Evolutionary conservation across 2,113 vertebrate species (phyloP), one percentile per base, ranked within the genome.

Genomic region (Rutilus rutilus): DNA sequence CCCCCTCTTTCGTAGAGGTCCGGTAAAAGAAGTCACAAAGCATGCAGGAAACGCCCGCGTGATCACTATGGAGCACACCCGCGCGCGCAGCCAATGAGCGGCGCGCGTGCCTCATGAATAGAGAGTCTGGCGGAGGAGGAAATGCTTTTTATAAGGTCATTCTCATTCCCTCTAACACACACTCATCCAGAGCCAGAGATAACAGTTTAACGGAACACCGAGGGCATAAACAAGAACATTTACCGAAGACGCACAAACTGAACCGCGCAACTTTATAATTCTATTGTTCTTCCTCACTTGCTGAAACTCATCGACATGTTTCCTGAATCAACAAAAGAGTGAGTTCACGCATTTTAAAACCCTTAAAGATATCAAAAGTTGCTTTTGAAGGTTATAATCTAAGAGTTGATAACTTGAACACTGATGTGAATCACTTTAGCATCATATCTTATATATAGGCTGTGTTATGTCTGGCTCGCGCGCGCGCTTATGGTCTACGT

Each of bases 31-130:
- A 25, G 74, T 76, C 74, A 76, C 12, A 27, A 1, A 23, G 67
- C 19, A 21, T 19, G 4, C 17, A 14, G 60, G 10, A 25, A 25
- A n/a, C 23, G 7, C 30, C 1, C 36, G 14, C 14, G 12, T 45
- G 36, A 23, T 45, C 6, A 9, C 57, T 2, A 30, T 30, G 30
- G 30, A 30, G 2, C 33, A 59, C 88, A 12, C 84, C 88, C 60
- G 67, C 36, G 47, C 10, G 9, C 6, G 9, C 1, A 81, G 25
- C 87, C 89, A 90, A 86, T 88, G 15, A 77, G 45, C 77, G 54
- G 45, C 73, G 62, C 12, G 45, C 11, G 19, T 4, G 36, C 2
- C 14, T 17, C 6, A 23, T 57, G 54, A 23, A 57, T 57, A 21
- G 19, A 23, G 7, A 57, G 5, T 1, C 23, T 17, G 67, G 8